Evolutionary conservation across 1,140 invertebrate genomes (phyloP).

Genomic region (Xylocopa sonorina): DNA sequence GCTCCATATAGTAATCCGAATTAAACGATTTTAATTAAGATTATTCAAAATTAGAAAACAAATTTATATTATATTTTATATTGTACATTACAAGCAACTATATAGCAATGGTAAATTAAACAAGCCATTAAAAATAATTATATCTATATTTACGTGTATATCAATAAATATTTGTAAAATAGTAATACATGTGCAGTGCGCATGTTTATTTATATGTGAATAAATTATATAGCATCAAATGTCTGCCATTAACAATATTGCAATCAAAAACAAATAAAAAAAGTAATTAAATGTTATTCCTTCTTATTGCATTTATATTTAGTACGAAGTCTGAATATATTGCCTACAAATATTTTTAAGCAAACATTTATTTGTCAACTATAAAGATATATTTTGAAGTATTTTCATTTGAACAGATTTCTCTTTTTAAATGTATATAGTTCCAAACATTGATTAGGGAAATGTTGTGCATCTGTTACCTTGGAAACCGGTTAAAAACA

Average conservation of each 20-base stretch:
- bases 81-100: slow-evolving; percentile 2
- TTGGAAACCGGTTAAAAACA: slow-evolving; percentile 68
- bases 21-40: neutral
- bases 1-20: neutral
- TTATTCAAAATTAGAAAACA: neutral
- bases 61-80: neutral
- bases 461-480: slow-evolving; percentile 57
- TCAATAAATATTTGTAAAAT: slow-evolving; percentile 7
- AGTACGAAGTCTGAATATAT: neutral
- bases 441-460: slow-evolving; percentile 48
- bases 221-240: slow-evolving; percentile 6
- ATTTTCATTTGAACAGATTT: neutral
- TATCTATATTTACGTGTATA: slow-evolving; percentile 8
- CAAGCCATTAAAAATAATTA: neutral
- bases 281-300: slow-evolving; percentile 13
- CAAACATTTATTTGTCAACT: neutral
- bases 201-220: slow-evolving; percentile 32
- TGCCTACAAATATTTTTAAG: neutral
- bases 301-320: slow-evolving; percentile 12
- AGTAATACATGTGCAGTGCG: slow-evolving; percentile 23
- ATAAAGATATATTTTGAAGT: neutral
- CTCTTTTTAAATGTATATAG: neutral
- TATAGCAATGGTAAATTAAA: neutral
- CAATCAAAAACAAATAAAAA: neutral
- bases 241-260: neutral